Base-by-base conservation (phyloP, 2,888 invertebrate genomes). In the Ophion costatus region DNA sequence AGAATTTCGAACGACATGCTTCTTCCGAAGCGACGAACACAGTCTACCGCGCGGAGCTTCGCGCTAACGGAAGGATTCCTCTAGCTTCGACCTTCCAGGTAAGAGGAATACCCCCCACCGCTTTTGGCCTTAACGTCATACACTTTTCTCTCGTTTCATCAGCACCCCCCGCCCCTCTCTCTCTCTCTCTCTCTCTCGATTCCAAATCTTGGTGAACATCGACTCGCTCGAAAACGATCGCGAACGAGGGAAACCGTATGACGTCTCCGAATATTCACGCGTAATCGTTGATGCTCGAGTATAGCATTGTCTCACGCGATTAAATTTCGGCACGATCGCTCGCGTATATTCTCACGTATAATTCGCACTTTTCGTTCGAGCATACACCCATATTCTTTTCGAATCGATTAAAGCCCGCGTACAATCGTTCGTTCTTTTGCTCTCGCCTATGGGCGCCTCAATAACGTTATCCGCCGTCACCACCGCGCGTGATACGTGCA, bases 41-140 rank as follows among this genome's bases (percentile, higher is more conserved):
- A 77, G 85, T 80, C 82, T 80, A 45, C 73, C 77, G 82, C 80
- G 77, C 77, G 76, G 79, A 82, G 82, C 75, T 64, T 57, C 83
- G 74, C 66, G 81, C 69, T 77, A 67, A 79, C 79, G 66, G 79
- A 82, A 64, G 82, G 66, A 79, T 73, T 29, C 24, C 67, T 56
- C 22, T 57, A 20, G n/a, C 51, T 38, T 24, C 74, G 38, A 38
- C 74, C 45, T 33, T 64, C 22, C 80, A 82, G 85, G 82, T 85
- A 82, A 85, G 85, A 66, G 24, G 29, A 22, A 45, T 22, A 51
- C 11, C 22, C 51, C 6, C 9, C 10, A 6, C 17, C 20, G 29
- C 29, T 29, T 29, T 5, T 42, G 20, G 3, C 20, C 11, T 77
- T 17, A 45, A 38, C n/a, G 42, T 45, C 22, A 67, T 17, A 66